Evolutionary conservation across 2,797 vertebrate genomes (phyloP).

Genomic region (Melanotaenia nigrans): DNA sequence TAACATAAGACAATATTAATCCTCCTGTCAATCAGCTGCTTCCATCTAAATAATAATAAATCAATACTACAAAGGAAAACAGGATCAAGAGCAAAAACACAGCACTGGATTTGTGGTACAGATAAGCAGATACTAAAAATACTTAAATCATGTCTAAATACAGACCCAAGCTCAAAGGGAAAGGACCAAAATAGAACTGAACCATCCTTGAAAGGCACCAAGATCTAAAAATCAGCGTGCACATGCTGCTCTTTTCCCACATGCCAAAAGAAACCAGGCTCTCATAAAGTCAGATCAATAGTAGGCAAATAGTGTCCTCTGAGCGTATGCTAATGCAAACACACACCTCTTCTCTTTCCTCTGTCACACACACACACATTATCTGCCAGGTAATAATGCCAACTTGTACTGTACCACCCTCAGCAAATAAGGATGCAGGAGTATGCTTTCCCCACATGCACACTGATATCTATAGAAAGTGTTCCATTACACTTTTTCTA

Average conservation of each 20-base stretch:
- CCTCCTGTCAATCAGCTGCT: not conserved
- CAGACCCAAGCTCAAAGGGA: constrained; percentile 49
- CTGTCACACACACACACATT: not conserved
- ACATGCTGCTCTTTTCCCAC: not conserved
- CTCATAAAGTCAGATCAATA: not conserved
- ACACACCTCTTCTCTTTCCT: constrained; percentile 7
- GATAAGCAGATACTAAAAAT: constrained; percentile 64
- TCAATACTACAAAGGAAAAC: not conserved
- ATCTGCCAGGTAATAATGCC: not conserved
- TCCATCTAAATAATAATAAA: not conserved
- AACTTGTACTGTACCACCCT: constrained; percentile 54
- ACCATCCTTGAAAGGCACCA: constrained; percentile 1
- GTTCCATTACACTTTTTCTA: not conserved
- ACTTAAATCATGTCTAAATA: constrained; percentile 55
- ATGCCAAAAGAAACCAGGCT: not conserved
- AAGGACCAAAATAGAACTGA: constrained; percentile 41
- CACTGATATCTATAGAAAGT: not conserved
- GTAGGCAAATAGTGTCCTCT: constrained; percentile 3
- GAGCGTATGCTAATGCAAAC: constrained; percentile 3
- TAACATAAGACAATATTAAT: not conserved
- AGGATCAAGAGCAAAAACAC: constrained; percentile 6
- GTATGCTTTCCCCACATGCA: not conserved
- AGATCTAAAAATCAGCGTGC: constrained; percentile 9
- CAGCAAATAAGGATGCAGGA: constrained; percentile 69
- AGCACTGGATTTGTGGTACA: constrained; percentile 17